A percentile compares a stretch with the other conserved stretches of the same genome.
Conservation (phyloP, 2,113 vertebrate species). For the Vulpes lagopus region DNA sequence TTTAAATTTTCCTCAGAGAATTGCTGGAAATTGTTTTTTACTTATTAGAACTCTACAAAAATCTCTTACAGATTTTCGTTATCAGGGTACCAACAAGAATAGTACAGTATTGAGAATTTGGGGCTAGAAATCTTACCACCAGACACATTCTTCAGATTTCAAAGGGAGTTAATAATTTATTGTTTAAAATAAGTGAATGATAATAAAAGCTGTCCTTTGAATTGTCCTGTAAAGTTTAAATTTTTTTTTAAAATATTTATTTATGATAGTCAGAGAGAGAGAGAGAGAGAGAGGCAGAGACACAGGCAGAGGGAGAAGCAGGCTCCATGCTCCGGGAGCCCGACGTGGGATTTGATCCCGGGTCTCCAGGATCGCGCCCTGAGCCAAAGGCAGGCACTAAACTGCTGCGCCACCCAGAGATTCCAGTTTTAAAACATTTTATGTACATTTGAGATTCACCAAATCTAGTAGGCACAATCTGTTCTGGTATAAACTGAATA, state of each 20-base stretch:
- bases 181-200: conserved; percentile 12
- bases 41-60: not conserved
- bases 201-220: not conserved
- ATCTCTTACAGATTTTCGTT: not conserved
- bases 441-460: not conserved
- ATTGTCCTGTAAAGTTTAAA: not conserved
- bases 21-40: not conserved
- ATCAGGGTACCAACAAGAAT: not conserved
- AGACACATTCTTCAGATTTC: not conserved
- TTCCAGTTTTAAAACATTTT: not conserved
- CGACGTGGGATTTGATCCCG: too few relatives aligned
- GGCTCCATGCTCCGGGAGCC: too few relatives aligned
- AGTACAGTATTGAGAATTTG: not conserved
- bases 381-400: too few relatives aligned
- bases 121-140: not conserved
- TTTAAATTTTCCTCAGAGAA: not conserved
- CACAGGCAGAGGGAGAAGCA: too few relatives aligned
- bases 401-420: too few relatives aligned
- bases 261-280: too few relatives aligned
- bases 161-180: not conserved
- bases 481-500: not conserved
- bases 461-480: not conserved
- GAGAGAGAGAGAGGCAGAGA: too few relatives aligned
- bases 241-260: not conserved
- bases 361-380: too few relatives aligned